phyloP scores from a whole-genome alignment of 30 jellyfish, hydroid and myxozoan genomes.

The Rhopilema esculentum region DNA sequence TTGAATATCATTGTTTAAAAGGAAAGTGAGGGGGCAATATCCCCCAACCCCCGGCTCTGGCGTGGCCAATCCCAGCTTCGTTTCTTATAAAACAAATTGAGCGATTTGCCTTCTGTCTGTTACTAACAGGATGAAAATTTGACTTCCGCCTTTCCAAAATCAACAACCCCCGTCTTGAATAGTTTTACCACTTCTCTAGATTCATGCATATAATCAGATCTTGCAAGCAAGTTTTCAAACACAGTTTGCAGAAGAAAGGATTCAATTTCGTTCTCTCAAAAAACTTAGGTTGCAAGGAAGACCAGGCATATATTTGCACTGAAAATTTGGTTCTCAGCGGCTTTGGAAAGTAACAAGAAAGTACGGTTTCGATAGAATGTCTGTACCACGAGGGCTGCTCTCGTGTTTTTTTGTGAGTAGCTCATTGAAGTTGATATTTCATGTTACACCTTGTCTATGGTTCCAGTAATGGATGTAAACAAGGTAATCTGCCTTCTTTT shows the following conservation, averaged over 20 bases:
- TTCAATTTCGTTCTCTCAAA: not conserved
- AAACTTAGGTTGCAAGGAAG: no score
- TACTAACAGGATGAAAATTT: no score
- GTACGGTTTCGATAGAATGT: no score
- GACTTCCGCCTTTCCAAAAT: not conserved
- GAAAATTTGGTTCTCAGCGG: not conserved
- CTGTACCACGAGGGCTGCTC: not conserved
- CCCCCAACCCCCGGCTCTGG: no score
- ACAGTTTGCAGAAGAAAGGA: not conserved
- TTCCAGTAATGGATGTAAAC: not conserved
- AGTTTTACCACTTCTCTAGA: not conserved
- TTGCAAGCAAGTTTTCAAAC: not conserved
- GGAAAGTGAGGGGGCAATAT: no score
- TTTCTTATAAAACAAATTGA: no score
- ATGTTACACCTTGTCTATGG: not conserved
- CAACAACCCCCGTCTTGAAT: not conserved
- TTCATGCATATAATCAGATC: not conserved
- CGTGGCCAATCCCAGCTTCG: no score
- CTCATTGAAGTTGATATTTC: not conserved
- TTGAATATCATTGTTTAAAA: no score
- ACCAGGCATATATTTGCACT: no score
- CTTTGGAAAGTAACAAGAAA: not conserved
- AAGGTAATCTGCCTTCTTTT: not conserved
- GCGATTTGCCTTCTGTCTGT: no score
- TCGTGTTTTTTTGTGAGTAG: not conserved